These are phyloP conservation scores for Oophaga sylvatica DNA, from an alignment of 2,797 vertebrate species.

Conservation along the genomic window DNA sequence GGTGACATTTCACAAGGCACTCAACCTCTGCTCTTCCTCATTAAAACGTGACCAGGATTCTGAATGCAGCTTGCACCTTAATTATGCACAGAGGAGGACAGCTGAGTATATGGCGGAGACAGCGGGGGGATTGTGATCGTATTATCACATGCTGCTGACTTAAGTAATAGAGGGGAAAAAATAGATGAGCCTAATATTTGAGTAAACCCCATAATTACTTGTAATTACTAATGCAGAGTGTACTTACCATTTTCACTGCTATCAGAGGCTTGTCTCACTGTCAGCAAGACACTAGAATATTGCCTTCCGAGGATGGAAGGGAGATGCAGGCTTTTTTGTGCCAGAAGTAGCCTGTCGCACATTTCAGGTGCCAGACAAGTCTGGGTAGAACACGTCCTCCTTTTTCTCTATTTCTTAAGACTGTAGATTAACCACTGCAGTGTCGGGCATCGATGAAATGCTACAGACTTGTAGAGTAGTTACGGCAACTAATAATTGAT, in stretches of 20 bases:
- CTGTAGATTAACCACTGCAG: neutral
- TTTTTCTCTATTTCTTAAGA: neutral
- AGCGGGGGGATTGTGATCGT: constrained; percentile 26
- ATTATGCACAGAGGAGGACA: constrained; percentile 21
- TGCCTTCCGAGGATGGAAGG: neutral
- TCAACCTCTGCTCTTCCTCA: constrained; percentile 46
- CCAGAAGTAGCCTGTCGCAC: neutral
- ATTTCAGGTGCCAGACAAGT: neutral
- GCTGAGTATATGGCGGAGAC: constrained; percentile 37
- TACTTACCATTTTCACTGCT: constrained; percentile 23
- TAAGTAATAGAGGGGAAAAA: constrained; percentile 5
- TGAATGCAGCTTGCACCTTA: constrained; percentile 13
- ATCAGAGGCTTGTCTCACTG: neutral
- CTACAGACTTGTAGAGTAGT: neutral
- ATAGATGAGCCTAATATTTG: constrained; percentile 24
- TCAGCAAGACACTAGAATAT: constrained; percentile 7
- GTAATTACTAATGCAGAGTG: constrained; percentile 26
- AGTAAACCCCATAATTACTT: constrained; percentile 36
- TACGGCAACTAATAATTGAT: neutral
- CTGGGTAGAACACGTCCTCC: neutral
- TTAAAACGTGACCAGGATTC: constrained; percentile 38
- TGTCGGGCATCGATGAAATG: neutral
- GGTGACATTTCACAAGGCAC: constrained; percentile 45
- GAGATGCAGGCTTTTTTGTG: neutral
- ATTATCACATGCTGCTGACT: constrained; percentile 20